Conservation (phyloP, 2,797 vertebrate genomes). For the Borostomias antarcticus region DNA sequence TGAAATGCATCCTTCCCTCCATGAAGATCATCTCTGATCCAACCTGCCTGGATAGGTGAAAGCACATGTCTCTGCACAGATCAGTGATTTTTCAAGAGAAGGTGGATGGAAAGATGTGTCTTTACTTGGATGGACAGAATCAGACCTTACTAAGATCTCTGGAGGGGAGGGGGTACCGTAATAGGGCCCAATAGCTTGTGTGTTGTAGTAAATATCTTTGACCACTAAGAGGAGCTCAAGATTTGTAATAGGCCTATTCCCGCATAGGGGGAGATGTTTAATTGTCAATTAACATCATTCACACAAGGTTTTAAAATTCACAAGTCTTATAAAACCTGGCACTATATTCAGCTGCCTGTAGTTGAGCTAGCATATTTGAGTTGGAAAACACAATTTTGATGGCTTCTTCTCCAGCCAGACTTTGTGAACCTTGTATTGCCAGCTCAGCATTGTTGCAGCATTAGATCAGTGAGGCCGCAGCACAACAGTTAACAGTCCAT, state of each 20-base stretch:
- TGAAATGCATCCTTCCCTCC: neutral
- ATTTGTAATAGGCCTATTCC: neutral
- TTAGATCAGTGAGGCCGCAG: constrained; percentile 13
- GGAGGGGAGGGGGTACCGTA: too few species aligned
- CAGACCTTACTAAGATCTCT: too few species aligned
- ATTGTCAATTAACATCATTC: neutral
- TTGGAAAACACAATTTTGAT: neutral
- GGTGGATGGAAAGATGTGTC: too few species aligned
- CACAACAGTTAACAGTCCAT: constrained; percentile 25
- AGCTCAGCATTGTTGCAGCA: neutral
- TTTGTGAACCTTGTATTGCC: neutral
- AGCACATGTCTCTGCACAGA: neutral
- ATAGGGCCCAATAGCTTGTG: too few species aligned
- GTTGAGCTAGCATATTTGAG: neutral
- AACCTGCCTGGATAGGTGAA: neutral
- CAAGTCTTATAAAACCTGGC: neutral
- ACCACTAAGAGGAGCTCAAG: neutral
- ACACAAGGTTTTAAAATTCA: neutral
- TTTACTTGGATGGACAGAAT: too few species aligned
- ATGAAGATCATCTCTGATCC: neutral
- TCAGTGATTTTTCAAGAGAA: neutral
- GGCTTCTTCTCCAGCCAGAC: neutral
- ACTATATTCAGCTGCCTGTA: neutral
- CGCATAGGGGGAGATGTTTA: neutral
- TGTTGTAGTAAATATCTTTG: neutral